Evolutionary conservation across 1,140 invertebrate genomes (phyloP).

Genomic region (Aethina tumida): DNA sequence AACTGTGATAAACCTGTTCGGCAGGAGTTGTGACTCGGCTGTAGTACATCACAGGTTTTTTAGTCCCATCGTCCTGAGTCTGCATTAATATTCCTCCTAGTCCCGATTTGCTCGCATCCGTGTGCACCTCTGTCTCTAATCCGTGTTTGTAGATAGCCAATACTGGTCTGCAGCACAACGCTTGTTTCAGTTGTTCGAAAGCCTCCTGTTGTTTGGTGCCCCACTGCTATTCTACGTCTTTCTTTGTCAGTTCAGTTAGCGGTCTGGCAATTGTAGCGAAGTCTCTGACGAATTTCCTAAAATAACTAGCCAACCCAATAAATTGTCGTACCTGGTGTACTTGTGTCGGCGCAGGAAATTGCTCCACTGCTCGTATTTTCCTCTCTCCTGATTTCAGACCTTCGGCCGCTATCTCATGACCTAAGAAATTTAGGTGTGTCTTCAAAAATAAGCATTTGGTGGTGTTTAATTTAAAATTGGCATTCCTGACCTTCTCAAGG

Average conservation of each 20-base stretch:
- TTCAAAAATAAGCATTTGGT: conserved; percentile 15
- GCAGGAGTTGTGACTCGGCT: conserved; percentile 22
- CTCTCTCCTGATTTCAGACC: too few relatives aligned
- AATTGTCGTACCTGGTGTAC: too few relatives aligned
- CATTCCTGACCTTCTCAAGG: conserved; percentile 14
- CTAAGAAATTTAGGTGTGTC: conserved; percentile 12
- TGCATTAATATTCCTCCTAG: conserved; percentile 30
- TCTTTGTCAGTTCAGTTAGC: conserved; percentile 14
- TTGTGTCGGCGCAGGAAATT: too few relatives aligned
- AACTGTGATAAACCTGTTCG: conserved; percentile 25
- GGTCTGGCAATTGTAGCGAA: conserved; percentile 20
- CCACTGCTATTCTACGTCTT: conserved; percentile 13
- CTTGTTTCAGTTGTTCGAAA: too few relatives aligned
- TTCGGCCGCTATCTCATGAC: conserved; percentile 10
- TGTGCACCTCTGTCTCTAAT: conserved; percentile 26
- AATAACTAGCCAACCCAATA: conserved; percentile 25
- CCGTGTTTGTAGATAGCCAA: too few relatives aligned
- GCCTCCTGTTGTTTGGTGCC: conserved; percentile 11
- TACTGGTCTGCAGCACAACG: too few relatives aligned
- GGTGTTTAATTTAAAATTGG: conserved; percentile 14
- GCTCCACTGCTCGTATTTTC: too few relatives aligned
- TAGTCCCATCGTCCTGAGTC: conserved; percentile 9
- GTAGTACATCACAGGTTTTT: conserved; percentile 24
- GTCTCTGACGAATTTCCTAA: conserved; percentile 21
- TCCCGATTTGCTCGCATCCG: conserved; percentile 22